Evolutionary conservation across 2,888 invertebrate genomes (phyloP).

Genomic region (Plemyria rubiginata): DNA sequence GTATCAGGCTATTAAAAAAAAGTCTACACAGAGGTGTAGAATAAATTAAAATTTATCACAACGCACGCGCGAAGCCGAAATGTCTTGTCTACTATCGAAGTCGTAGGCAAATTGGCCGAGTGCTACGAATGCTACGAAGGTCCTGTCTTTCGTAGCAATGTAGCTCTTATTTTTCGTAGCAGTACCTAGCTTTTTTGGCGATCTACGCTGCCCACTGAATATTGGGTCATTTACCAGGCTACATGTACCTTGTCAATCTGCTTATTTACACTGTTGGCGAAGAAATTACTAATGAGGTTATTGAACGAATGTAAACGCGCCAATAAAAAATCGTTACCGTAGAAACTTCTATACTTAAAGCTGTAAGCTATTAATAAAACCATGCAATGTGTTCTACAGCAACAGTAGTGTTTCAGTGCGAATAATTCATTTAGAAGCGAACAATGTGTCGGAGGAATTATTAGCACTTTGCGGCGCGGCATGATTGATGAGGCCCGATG

Average conservation of each 20-base stretch:
- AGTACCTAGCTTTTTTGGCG: not conserved
- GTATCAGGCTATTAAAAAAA: no score
- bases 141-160: not conserved
- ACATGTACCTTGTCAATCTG: not conserved
- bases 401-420: conserved; percentile 16
- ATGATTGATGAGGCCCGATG: conserved; percentile 78
- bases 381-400: conserved; percentile 18
- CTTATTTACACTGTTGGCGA: not conserved
- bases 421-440: conserved; percentile 60
- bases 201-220: not conserved
- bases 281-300: not conserved
- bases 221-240: not conserved
- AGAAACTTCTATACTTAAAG: not conserved
- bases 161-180: conserved; percentile 5
- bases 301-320: not conserved
- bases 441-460: conserved; percentile 74
- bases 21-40: no score
- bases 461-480: conserved; percentile 72
- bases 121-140: conserved; percentile 4
- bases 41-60: no score
- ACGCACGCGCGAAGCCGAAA: not conserved
- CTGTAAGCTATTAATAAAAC: conserved; percentile 1
- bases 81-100: not conserved
- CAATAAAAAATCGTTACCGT: not conserved
- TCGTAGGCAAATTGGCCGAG: not conserved